Evolutionary conservation across 2,113 vertebrate genomes (phyloP).

Genomic region (Thamnophis sirtalis): DNA sequence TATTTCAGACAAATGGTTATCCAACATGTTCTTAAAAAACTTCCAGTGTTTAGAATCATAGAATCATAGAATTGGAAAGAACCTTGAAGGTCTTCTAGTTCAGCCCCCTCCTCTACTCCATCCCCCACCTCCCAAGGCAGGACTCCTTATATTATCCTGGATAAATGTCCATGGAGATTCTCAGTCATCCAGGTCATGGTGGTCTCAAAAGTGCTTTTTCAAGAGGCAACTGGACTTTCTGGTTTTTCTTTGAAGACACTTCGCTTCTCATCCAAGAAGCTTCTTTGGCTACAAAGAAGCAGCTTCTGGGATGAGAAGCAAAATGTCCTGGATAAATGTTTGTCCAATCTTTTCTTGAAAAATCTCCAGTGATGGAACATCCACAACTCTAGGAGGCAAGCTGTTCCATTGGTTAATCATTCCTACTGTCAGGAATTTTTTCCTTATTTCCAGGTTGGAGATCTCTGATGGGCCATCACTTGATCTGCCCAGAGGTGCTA

Average conservation of each 20-base stretch:
- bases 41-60: background rate
- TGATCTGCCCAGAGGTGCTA: background rate
- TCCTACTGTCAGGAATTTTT: background rate
- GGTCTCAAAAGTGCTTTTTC: too few species aligned
- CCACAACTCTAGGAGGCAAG: background rate
- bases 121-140: too few species aligned
- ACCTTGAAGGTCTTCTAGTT: background rate
- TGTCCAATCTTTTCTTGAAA: background rate
- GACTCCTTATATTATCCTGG: too few species aligned
- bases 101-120: background rate
- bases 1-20: too few species aligned
- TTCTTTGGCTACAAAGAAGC: too few species aligned
- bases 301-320: too few species aligned
- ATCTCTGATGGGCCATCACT: background rate
- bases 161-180: too few species aligned
- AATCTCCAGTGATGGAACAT: background rate
- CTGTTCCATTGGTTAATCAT: background rate
- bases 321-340: background rate
- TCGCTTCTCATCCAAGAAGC: too few species aligned
- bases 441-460: background rate
- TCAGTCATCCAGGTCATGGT: too few species aligned
- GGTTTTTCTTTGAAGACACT: too few species aligned
- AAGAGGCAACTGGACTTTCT: too few species aligned
- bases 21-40: too few species aligned
- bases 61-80: background rate